Evolutionary conservation across 2,113 vertebrate genomes (phyloP), one percentile per base, ranked within the genome.

Genomic region (Tragulus kanchil): DNA sequence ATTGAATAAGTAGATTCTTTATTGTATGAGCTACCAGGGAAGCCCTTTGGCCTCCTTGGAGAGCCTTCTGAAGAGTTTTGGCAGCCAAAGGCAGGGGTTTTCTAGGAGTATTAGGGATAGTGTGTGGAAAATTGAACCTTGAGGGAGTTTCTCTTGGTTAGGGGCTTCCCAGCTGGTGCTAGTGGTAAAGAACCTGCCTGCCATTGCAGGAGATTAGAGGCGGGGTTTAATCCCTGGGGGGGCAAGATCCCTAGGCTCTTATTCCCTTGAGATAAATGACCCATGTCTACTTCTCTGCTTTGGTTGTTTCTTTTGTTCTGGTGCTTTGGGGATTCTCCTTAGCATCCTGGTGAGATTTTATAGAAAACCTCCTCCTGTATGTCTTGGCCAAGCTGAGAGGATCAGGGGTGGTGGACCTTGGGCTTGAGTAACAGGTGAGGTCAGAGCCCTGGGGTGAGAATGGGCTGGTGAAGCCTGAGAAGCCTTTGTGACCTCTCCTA

Each of bases 311-410:
- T n/a, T 90, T 78, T 71, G 25, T 62, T 69, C 59, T 95, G 61
- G 2, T 75, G 85, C 77, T 95, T 90, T 64, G 56, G 64, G 56
- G 48, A 54, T 81, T 62, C 82, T 50, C 85, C 50, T 94, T 85
- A 64, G 21, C 36, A 81, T 52, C 36, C 65, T 65, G n/a, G 45
- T 52, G 42, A 81, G 81, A 96, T 61, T 36, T 23, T 64, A 36
- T 28, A 48, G 69, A 21, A 58, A 84, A 85, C 81, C 36, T 36
- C 13, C 28, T 67, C 13, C 69, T 79, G 0, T 48, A 23, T 56
- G 64, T 61, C 36, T 93, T 85, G 56, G 59, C 78, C 85, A 58
- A 85, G 36, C 21, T 52, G 54, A 75, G 61, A 78, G 17, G 61
- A 17, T 8, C 31, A 62, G 48, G 25, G 56, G 2, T 5, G 10